phyloP scores from a whole-genome alignment of 2,113 vertebrate genomes.

The Balaeniceps rex region DNA sequence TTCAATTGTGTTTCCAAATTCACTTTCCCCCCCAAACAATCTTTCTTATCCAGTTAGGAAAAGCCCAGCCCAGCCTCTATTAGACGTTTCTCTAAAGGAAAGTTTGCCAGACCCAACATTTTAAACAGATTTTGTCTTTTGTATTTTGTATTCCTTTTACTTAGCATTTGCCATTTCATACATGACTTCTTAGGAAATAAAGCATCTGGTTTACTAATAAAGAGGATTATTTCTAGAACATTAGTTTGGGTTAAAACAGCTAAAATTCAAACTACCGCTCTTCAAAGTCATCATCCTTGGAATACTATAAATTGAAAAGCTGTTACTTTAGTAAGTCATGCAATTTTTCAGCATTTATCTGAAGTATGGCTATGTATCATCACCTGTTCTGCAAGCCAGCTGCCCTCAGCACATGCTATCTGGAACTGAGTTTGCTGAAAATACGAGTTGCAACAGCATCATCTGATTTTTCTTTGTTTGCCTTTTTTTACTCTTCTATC shows the following conservation, averaged over 20 bases:
- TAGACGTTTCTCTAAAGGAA: not conserved
- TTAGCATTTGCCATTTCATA: slow-evolving; percentile 8
- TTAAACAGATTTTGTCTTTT: not conserved
- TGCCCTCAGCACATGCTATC: not conserved
- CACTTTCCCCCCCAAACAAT: not conserved
- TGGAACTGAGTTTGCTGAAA: not conserved
- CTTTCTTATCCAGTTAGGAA: not conserved
- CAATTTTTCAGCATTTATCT: not conserved
- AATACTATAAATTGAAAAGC: not conserved
- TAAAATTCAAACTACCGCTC: not conserved
- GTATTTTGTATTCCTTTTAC: slow-evolving; percentile 5
- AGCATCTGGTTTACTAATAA: not conserved
- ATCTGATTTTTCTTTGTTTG: not conserved
- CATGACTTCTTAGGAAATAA: not conserved
- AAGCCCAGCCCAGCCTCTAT: not conserved
- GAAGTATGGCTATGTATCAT: not conserved
- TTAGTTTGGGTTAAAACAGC: not conserved
- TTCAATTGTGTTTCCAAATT: not conserved
- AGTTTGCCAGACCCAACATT: not conserved
- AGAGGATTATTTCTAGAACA: slow-evolving; percentile 16
- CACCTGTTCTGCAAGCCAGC: not conserved
- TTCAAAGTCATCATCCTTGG: not conserved
- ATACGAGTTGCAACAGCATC: not conserved
- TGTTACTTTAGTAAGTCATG: not conserved
- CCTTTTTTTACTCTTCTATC: not conserved